phyloP scores from a whole-genome alignment of 2,888 invertebrate species.

The Brachycybe producta region DNA sequence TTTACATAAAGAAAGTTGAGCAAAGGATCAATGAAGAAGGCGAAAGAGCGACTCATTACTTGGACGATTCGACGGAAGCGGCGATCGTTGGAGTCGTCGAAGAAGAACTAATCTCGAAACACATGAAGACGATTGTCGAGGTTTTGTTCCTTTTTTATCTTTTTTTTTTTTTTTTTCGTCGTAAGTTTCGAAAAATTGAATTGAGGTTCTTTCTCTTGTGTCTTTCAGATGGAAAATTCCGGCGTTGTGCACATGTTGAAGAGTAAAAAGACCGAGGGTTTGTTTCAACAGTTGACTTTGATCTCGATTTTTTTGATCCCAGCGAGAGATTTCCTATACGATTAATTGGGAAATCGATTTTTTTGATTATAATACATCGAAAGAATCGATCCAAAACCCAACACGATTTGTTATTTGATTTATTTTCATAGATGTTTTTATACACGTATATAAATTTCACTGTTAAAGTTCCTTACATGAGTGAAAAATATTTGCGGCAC shows the following conservation, averaged over 20 bases:
- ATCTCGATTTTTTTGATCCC: not conserved
- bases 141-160: conserved; percentile 25
- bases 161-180: not conserved
- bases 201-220: conserved; percentile 15
- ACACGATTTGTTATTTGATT: no score
- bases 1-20: conserved; percentile 97
- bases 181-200: not conserved
- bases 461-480: no score
- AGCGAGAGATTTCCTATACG: not conserved
- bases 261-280: conserved; percentile 79
- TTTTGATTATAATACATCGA: no score
- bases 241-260: conserved; percentile 98
- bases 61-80: conserved; percentile 92
- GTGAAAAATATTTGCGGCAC: no score
- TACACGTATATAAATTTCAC: no score
- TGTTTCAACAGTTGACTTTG: conserved; percentile 15
- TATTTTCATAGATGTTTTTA: no score
- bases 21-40: conserved; percentile 94
- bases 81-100: conserved; percentile 93
- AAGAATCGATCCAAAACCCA: no score
- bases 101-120: conserved; percentile 92
- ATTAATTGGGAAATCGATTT: no score
- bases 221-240: conserved; percentile 90
- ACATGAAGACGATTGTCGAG: conserved; percentile 92
- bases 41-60: conserved; percentile 90